Percentiles rank a stretch among this genome's conserved stretches.
These are phyloP conservation scores for Sphaerolaimus hirsutus DNA, from an alignment of 2,888 invertebrate genomes.

Conservation along the genomic window DNA sequence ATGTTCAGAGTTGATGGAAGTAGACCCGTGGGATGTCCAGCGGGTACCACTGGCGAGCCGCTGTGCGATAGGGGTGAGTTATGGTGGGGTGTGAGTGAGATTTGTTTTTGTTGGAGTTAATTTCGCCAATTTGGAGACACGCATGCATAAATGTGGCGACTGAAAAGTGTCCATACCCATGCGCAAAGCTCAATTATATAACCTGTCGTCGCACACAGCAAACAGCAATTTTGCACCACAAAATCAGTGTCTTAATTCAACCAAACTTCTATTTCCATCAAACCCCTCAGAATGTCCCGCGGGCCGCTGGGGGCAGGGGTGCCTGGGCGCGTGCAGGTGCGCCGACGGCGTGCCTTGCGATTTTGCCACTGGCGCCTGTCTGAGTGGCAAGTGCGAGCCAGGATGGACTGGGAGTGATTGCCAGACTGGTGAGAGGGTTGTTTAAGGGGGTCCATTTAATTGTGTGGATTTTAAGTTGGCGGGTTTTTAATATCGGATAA, in stretches of 20 bases:
- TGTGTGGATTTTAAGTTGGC: background rate
- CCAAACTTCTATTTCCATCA: too few species aligned
- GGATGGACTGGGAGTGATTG: constrained; percentile 18
- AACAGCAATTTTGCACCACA: too few species aligned
- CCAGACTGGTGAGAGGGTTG: constrained; percentile 10
- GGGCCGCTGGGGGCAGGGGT: constrained; percentile 18
- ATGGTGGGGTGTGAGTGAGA: too few species aligned
- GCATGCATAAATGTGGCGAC: too few species aligned
- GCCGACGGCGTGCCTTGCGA: constrained; percentile 18
- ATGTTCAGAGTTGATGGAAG: constrained; percentile 15
- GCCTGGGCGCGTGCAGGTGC: constrained; percentile 16
- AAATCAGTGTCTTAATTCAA: too few species aligned
- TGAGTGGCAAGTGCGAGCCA: constrained; percentile 12
- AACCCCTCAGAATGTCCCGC: constrained; percentile 15
- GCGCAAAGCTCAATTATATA: too few species aligned
- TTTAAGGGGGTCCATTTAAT: background rate
- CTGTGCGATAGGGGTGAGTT: constrained; percentile 14
- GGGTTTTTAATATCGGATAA: too few species aligned
- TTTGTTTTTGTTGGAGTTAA: background rate
- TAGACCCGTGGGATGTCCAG: constrained; percentile 14
- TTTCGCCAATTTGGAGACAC: too few species aligned
- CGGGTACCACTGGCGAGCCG: constrained; percentile 15
- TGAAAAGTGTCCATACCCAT: too few species aligned
- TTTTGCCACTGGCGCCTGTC: constrained; percentile 15
- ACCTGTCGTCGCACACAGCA: too few species aligned